phyloP scores from a whole-genome alignment of 2,888 invertebrate genomes.

The Dicycla oo region DNA sequence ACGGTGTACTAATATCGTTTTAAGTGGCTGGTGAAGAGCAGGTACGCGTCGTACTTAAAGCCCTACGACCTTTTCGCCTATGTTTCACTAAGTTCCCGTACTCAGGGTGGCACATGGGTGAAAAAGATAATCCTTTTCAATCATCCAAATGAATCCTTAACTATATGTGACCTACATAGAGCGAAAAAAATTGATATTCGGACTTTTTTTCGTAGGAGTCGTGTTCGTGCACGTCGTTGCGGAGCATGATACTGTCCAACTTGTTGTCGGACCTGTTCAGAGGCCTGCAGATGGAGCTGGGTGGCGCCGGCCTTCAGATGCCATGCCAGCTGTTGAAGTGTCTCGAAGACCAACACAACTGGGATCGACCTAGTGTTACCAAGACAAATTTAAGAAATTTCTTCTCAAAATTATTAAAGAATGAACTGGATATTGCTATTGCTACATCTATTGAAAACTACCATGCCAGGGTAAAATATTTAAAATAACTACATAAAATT shows the following conservation, averaged over 20 bases:
- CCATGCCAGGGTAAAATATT: constrained; percentile 79
- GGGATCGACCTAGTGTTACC: constrained; percentile 79
- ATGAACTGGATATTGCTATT: constrained; percentile 85
- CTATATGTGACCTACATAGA: neutral
- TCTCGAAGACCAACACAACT: constrained; percentile 84
- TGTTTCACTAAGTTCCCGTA: neutral
- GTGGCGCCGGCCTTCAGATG: constrained; percentile 74
- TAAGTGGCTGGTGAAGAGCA: neutral
- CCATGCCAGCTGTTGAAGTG: constrained; percentile 86
- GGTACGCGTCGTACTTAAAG: neutral
- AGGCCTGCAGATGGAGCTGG: constrained; percentile 81
- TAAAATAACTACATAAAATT: neutral
- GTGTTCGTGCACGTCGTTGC: constrained; percentile 84
- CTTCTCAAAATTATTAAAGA: constrained; percentile 79
- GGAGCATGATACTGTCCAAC: constrained; percentile 78
- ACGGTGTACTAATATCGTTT: neutral
- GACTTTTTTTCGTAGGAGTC: constrained; percentile 72
- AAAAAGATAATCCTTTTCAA: neutral
- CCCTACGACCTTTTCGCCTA: neutral
- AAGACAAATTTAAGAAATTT: constrained; percentile 79
- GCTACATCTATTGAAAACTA: constrained; percentile 85
- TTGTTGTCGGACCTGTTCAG: constrained; percentile 80
- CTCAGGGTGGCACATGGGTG: neutral
- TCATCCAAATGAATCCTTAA: neutral
- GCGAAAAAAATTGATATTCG: neutral